Base-by-base conservation (phyloP, 2,797 vertebrate species). In the Hydrophis major region DNA sequence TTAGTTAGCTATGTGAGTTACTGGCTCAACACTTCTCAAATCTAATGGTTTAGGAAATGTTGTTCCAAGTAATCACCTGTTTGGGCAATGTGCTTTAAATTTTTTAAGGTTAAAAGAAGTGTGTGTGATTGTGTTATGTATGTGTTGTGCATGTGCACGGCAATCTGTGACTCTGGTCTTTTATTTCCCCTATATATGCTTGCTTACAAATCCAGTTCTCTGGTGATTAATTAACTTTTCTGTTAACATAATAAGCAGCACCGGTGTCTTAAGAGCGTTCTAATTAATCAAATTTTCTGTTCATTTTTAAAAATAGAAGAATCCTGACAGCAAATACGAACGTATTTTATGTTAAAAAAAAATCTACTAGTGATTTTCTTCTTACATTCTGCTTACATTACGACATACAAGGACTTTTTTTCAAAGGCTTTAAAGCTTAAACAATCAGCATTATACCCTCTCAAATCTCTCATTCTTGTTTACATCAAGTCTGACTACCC, bases 181-280 rank as follows among this genome's bases (percentile, higher is more conserved):
- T 50, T 89, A 22, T 20, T 92, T 60, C 91, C n/a, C 63, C 88
- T 47, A 87, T 88, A 96, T 93, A 78, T 94, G 96, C 94, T 94
- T 96, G 93, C 89, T 95, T 4, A 53, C 87, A 94, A 96, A 96
- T 96, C 96, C 96, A 66, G 88, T 95, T 97, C 96, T 97, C 95
- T 94, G 95, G 95, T 97, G 96, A 97, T 98, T 98, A 97, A 98
- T 98, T 98, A 98, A 97, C 96, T 97, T 97, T 97, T 96, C 96
- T 95, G 95, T 95, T 96, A 98, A 97, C 95, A 94, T 94, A 96
- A 96, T 96, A 97, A 97, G 96, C 95, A 97, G 96, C 96, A 95
- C 97, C 95, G 91, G 95, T 95, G 95, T 97, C 97, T 97, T 97
- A 94, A 95, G 97, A 97, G 96, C 14, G 88, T 97, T 97, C 95